Evolutionary conservation across 2,797 vertebrate genomes (phyloP).

Genomic region (Lophotriccus pileatus): DNA sequence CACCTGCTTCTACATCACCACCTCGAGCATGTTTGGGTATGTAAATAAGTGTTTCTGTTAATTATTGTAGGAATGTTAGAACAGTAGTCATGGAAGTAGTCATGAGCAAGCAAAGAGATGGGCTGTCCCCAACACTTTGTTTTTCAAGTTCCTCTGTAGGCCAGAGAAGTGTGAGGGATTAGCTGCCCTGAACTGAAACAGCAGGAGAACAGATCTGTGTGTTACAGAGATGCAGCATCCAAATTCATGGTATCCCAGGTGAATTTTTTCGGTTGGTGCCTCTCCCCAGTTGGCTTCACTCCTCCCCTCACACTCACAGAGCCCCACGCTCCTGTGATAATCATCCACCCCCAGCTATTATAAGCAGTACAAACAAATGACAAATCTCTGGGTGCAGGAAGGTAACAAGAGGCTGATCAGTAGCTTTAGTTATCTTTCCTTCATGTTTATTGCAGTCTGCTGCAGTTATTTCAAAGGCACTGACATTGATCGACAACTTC

Average conservation of each 20-base stretch:
- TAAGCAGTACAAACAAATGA: constrained; percentile 85
- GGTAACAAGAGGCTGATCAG: constrained; percentile 87
- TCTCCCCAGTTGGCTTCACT: background rate
- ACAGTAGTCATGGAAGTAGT: background rate
- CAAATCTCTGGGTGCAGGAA: constrained; percentile 82
- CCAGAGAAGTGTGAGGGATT: background rate
- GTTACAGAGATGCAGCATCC: background rate
- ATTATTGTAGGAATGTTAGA: background rate
- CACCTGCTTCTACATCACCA: background rate
- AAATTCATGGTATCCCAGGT: background rate
- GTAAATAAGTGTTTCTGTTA: background rate
- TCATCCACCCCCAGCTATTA: constrained; percentile 74
- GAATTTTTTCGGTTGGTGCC: background rate
- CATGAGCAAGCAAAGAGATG: background rate
- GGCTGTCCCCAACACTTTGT: background rate
- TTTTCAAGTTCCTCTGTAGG: background rate
- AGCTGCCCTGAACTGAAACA: background rate
- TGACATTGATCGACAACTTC: constrained; percentile 98
- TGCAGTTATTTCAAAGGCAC: constrained; percentile 84
- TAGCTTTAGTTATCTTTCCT: constrained; percentile 87
- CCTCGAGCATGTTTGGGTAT: background rate
- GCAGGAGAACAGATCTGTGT: background rate
- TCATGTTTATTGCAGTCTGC: constrained; percentile 93
- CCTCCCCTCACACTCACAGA: background rate
- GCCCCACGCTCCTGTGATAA: constrained; percentile 50